A percentile compares a stretch with the other conserved stretches of the same genome.
Evolutionary conservation across 1,140 invertebrate genomes (phyloP).

Genomic region (Galleria mellonella): DNA sequence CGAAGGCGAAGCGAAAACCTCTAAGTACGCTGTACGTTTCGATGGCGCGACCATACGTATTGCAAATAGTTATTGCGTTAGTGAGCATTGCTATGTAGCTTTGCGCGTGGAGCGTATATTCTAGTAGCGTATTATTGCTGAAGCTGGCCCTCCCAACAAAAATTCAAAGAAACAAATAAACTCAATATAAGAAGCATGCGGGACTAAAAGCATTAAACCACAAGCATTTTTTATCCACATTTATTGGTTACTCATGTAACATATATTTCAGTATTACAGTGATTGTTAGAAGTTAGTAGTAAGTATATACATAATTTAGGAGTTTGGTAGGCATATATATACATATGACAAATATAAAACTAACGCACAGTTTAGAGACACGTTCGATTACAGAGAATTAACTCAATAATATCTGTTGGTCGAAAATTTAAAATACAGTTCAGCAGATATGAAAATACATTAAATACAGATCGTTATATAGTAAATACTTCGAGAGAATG

Average conservation of each 20-base stretch:
- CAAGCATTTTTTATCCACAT: conserved; percentile 67
- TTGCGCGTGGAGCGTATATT: neutral
- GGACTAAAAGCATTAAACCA: conserved; percentile 69
- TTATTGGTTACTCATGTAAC: conserved; percentile 69
- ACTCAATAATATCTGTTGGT: conserved; percentile 14
- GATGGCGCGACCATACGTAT: no score
- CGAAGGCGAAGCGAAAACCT: neutral
- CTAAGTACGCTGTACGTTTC: neutral
- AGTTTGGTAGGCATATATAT: conserved; percentile 33
- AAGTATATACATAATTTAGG: conserved; percentile 41
- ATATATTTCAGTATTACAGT: conserved; percentile 55
- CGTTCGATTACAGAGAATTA: conserved; percentile 9
- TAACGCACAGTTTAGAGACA: conserved; percentile 10
- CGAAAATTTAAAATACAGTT: conserved; percentile 15
- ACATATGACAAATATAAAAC: conserved; percentile 30
- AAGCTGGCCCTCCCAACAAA: conserved; percentile 39
- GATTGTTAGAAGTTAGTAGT: conserved; percentile 33
- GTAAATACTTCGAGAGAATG: no score
- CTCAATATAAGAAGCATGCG: conserved; percentile 60
- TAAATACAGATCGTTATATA: conserved; percentile 1
- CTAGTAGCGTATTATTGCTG: neutral
- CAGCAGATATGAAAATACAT: conserved; percentile 3
- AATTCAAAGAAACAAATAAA: conserved; percentile 37
- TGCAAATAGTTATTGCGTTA: neutral
- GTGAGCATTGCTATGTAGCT: no score